Evolutionary conservation across 2,888 invertebrate species (phyloP).

Genomic region (Himalopsyche japonica): DNA sequence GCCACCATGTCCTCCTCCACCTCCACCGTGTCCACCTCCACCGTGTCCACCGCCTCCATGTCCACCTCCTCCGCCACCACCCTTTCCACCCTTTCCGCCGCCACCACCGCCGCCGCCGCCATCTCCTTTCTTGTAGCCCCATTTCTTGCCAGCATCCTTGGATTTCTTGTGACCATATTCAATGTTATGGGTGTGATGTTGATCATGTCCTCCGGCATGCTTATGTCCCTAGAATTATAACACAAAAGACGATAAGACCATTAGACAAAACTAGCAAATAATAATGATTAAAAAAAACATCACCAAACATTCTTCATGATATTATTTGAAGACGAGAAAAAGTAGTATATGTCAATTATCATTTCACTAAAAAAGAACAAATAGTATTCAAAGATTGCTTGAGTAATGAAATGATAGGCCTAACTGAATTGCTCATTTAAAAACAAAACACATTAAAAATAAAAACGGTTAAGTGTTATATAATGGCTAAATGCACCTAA

Average conservation of each 20-base stretch:
- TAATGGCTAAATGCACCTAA: too few species aligned
- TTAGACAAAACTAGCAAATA: too few species aligned
- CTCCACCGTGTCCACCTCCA: neutral
- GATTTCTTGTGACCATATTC: constrained; percentile 55
- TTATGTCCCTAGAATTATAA: constrained; percentile 56
- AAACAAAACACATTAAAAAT: too few species aligned
- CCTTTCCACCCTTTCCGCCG: neutral
- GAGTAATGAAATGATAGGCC: too few species aligned
- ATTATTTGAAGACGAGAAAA: too few species aligned
- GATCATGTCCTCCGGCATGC: constrained; percentile 59
- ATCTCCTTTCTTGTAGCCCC: constrained; percentile 60
- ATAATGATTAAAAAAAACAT: too few species aligned
- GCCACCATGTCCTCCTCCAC: constrained; percentile 5
- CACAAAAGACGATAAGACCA: neutral
- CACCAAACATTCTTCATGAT: too few species aligned
- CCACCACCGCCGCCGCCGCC: constrained; percentile 44
- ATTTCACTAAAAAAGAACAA: too few species aligned
- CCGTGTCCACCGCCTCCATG: neutral
- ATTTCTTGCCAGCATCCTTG: constrained; percentile 59
- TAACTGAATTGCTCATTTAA: too few species aligned
- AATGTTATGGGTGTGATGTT: constrained; percentile 57
- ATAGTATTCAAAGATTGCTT: too few species aligned
- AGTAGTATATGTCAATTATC: too few species aligned
- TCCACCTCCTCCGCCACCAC: neutral
- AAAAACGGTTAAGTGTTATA: too few species aligned